Evolutionary conservation across 1,140 invertebrate species (phyloP).

Genomic region (Meteorus sp.): DNA sequence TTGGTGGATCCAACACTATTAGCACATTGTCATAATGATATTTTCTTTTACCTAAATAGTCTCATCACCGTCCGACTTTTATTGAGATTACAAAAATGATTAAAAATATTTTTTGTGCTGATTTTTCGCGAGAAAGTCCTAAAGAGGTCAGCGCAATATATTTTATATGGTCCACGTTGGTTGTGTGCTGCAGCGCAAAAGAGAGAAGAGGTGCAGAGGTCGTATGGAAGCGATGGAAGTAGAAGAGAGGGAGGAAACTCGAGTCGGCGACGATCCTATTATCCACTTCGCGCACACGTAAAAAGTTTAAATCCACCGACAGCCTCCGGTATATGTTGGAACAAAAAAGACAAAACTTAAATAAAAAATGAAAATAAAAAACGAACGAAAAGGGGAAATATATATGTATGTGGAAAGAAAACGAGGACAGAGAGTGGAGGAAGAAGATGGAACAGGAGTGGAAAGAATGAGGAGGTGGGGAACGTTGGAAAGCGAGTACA

Average conservation of each 20-base stretch:
- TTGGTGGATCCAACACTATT: too few relatives aligned
- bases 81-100: too few relatives aligned
- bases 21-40: too few relatives aligned
- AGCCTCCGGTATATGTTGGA: background rate
- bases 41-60: too few relatives aligned
- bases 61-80: too few relatives aligned
- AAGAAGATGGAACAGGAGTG: constrained; percentile 8
- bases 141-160: constrained; percentile 30
- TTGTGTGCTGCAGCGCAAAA: background rate
- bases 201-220: too few relatives aligned
- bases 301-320: constrained; percentile 35
- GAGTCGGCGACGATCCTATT: constrained; percentile 27
- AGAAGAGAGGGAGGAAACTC: constrained; percentile 1
- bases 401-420: too few relatives aligned
- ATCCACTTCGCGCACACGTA: constrained; percentile 32
- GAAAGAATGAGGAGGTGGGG: constrained; percentile 25
- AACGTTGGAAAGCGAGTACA: background rate
- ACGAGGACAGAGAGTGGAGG: too few relatives aligned
- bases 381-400: constrained; percentile 9
- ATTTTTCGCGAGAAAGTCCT: too few relatives aligned
- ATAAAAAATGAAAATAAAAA: constrained; percentile 15
- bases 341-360: constrained; percentile 19
- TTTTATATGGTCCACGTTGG: constrained; percentile 29
- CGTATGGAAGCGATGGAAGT: background rate
- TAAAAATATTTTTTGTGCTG: too few relatives aligned